Percentiles rank a stretch among this genome's conserved stretches.
Conservation (phyloP, 2,888 invertebrate species). For the Acanthosepion lycidas region DNA sequence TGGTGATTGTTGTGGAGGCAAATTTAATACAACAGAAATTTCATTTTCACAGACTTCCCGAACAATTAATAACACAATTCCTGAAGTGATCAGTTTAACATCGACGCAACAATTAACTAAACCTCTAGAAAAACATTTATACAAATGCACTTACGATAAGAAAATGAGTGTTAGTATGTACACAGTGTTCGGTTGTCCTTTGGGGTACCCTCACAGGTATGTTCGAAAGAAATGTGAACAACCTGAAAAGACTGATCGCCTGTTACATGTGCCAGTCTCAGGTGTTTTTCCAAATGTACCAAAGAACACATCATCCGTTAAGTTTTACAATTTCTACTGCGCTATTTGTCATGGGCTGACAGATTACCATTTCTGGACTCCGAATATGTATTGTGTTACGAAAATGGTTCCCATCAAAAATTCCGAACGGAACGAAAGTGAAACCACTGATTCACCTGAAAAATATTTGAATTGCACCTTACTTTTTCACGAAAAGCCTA, state of each 20-base stretch:
- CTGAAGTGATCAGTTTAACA: no score
- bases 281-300: background rate
- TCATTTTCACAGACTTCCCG: background rate
- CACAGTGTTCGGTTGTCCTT: background rate
- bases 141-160: background rate
- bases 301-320: background rate
- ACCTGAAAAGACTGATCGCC: background rate
- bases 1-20: slow-evolving; percentile 14
- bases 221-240: background rate
- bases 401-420: background rate
- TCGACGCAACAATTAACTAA: background rate
- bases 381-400: background rate
- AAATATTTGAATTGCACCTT: background rate
- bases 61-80: background rate
- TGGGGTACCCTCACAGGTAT: background rate
- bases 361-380: background rate
- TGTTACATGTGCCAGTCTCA: background rate
- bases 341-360: background rate
- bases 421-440: background rate
- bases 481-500: background rate
- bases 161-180: background rate
- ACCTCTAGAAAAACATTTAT: background rate
- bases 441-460: background rate
- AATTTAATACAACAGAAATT: background rate
- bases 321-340: background rate